Evolutionary conservation across 2,113 vertebrate species (phyloP).

Genomic region (Anguilla japonica): DNA sequence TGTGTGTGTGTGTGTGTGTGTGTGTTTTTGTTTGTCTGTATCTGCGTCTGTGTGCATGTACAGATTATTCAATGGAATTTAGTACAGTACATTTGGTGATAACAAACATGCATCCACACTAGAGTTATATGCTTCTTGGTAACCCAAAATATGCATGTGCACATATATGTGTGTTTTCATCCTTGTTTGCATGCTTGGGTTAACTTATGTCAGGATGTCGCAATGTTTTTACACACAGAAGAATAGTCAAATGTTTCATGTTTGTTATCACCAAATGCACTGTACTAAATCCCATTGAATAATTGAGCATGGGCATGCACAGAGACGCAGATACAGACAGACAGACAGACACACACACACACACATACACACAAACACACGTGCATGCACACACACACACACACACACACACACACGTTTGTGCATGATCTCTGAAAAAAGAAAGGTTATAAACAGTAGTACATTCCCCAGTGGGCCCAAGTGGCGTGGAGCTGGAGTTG

Average conservation of each 20-base stretch:
- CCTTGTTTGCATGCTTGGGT: too few species aligned
- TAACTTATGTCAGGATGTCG: too few species aligned
- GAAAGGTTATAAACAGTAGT: neutral
- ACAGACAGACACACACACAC: constrained; percentile 7
- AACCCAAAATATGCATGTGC: too few species aligned
- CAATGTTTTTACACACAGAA: too few species aligned
- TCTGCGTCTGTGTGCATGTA: too few species aligned
- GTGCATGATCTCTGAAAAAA: neutral
- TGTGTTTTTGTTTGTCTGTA: neutral
- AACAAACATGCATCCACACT: too few species aligned
- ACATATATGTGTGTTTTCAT: too few species aligned
- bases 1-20: constrained; percentile 3
- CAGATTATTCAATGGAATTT: too few species aligned
- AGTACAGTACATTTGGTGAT: too few species aligned
- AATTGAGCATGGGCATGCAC: constrained; percentile 25
- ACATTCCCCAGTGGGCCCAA: neutral
- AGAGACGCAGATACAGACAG: constrained; percentile 20
- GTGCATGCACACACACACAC: neutral
- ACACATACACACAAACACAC: neutral
- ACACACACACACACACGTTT: neutral
- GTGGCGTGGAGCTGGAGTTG: neutral
- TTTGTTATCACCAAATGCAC: too few species aligned
- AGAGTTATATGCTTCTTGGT: too few species aligned
- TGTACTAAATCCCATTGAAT: neutral
- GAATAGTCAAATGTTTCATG: too few species aligned